Conservation (phyloP, 2,113 vertebrate species). For the Xenopus borealis region DNA sequence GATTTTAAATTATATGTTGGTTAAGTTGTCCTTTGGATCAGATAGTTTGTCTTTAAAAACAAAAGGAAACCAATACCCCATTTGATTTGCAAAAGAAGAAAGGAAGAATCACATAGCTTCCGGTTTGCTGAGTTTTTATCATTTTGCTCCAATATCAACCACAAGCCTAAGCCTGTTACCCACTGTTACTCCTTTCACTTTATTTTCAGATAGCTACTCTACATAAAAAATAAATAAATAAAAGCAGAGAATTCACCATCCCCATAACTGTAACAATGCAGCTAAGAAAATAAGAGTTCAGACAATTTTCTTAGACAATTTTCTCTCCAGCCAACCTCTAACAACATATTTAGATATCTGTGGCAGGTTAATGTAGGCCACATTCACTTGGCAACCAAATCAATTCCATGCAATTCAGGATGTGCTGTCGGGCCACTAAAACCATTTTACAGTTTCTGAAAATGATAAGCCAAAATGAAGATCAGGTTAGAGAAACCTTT, state of each 20-base stretch:
- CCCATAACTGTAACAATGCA: constrained; percentile 15
- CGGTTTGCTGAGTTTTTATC: no score
- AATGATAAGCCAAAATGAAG: constrained; percentile 50
- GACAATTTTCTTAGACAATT: constrained; percentile 47
- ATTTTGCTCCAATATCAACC: no score
- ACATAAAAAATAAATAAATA: constrained; percentile 3
- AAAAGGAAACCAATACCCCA: no score
- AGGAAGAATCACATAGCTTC: no score
- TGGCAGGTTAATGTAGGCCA: constrained; percentile 50
- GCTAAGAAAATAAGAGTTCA: constrained; percentile 47
- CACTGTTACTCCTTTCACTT: no score
- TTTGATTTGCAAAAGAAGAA: no score
- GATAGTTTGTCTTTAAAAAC: no score
- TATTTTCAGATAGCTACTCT: no score
- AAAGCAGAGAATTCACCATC: constrained; percentile 29
- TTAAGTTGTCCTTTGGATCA: no score
- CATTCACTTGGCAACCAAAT: constrained; percentile 51
- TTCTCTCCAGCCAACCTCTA: constrained; percentile 43
- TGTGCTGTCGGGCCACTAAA: constrained; percentile 43
- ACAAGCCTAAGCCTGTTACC: no score
- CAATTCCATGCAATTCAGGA: constrained; percentile 42
- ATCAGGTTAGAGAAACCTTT: constrained; percentile 50
- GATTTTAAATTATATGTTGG: no score
- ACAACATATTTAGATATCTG: constrained; percentile 50
- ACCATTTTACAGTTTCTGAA: constrained; percentile 44